These are phyloP conservation scores for Apocrypta bakeri DNA, from an alignment of 1,140 invertebrate genomes.

Conservation along the genomic window DNA sequence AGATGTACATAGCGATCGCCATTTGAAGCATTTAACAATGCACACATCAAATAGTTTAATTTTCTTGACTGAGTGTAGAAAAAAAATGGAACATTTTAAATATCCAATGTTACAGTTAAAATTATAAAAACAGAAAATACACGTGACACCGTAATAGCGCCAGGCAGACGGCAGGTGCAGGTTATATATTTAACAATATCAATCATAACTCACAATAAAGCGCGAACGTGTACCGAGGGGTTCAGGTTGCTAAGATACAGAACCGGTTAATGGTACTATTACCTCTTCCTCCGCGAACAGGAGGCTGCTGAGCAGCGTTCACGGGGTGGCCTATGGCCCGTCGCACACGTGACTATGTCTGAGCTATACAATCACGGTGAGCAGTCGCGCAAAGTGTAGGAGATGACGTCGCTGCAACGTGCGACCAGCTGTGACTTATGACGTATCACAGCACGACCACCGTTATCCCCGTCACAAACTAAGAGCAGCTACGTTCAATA, in stretches of 20 bases:
- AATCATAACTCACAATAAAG: neutral
- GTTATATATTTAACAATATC: neutral
- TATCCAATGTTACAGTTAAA: neutral
- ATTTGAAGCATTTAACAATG: too few species aligned
- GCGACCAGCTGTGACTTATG: neutral
- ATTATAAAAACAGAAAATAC: neutral
- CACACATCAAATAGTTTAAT: too few species aligned
- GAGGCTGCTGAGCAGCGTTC: neutral
- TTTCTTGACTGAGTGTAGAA: too few species aligned
- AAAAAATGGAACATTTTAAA: too few species aligned
- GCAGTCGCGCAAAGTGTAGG: neutral
- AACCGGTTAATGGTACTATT: neutral
- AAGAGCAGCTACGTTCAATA: neutral
- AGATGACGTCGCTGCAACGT: neutral
- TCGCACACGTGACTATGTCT: neutral
- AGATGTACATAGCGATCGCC: too few species aligned
- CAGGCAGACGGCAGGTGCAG: neutral
- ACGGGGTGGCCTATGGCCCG: neutral
- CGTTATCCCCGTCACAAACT: neutral
- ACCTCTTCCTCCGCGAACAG: neutral
- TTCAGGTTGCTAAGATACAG: neutral
- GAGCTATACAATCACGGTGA: neutral
- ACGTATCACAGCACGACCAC: conserved; percentile 1
- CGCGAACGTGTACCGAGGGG: neutral
- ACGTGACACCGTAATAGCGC: neutral